phyloP scores from a whole-genome alignment of 2,797 vertebrate species.

The Peromyscus eremicus region DNA sequence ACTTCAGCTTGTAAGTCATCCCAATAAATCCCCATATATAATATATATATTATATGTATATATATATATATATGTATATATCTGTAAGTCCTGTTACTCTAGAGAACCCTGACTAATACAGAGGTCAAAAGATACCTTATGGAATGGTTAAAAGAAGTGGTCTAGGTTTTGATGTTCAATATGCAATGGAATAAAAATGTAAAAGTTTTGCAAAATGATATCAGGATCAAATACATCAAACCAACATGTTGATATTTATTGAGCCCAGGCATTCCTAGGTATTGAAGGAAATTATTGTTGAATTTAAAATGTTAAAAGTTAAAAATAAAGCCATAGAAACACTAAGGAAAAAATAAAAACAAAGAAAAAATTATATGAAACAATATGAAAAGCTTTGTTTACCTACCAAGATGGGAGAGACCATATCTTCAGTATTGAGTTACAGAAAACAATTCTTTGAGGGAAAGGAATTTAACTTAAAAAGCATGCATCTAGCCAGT shows the following conservation, averaged over 20 bases:
- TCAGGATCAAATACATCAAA: not conserved
- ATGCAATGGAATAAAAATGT: not conserved
- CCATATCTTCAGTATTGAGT: not conserved
- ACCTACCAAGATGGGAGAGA: not conserved
- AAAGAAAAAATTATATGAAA: not conserved
- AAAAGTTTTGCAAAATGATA: not conserved
- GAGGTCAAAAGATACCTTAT: not conserved
- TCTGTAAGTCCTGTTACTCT: not conserved
- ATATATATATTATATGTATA: no score
- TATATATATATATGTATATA: no score
- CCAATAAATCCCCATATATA: not conserved
- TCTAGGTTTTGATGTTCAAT: not conserved
- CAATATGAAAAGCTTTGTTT: not conserved
- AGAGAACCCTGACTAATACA: not conserved
- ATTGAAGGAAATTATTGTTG: not conserved
- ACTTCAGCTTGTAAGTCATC: not conserved
- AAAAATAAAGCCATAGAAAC: not conserved
- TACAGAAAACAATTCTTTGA: not conserved
- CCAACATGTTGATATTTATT: not conserved
- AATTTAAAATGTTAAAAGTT: not conserved
- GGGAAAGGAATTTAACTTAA: not conserved
- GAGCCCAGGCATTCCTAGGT: not conserved
- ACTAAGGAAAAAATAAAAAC: conserved; percentile 48
- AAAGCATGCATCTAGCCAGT: not conserved
- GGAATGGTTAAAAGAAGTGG: not conserved